Evolutionary conservation across 2,888 invertebrate genomes (phyloP), one percentile per base, ranked within the genome.

Genomic region (Byasa hedistus): DNA sequence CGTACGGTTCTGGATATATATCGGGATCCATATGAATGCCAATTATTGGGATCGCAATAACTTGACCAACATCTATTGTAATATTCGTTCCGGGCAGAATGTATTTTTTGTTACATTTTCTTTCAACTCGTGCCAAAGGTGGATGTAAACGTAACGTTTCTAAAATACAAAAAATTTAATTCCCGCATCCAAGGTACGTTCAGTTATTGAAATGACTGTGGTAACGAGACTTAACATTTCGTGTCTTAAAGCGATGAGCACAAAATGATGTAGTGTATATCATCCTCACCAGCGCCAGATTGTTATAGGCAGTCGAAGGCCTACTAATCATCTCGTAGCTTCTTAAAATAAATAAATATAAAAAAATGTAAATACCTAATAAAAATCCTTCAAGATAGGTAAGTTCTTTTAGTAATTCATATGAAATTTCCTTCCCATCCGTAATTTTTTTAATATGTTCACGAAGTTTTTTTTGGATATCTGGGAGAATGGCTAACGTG

Each of bases 81-180:
- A 93, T 73, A 1, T 86, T 79, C 0, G 89, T 87, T 0, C 89
- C 92, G 0, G 93, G 92, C 2, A 94, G 70, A 3, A 76, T 83
- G 75, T 93, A 94, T 1, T 91, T 85, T 72, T 93, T 93, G 0
- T 92, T 92, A 69, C 93, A 93, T 0, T 84, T 76, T 63, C 94
- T 83, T 68, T 93, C 93, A 1, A 94, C 79, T 32, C 91, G 80
- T 2, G 92, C 84, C 5, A 92, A 85, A 0, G 94, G 93, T 0
- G 94, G 94, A 77, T 93, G 93, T 72, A 92, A 79, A 23, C 94
- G 87, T 55, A 94, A 79, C 0, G 93, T 92, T 86, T 94, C 94
- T 92, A 84, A 22, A 84, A 88, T 60, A 60, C 3, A 32, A n/a
- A 32, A 56, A 3, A 15, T 17, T 36, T 7, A 4, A 36, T 4